Conservation (phyloP, 2,888 invertebrate species). For the Phoenoteleia sp. region DNA sequence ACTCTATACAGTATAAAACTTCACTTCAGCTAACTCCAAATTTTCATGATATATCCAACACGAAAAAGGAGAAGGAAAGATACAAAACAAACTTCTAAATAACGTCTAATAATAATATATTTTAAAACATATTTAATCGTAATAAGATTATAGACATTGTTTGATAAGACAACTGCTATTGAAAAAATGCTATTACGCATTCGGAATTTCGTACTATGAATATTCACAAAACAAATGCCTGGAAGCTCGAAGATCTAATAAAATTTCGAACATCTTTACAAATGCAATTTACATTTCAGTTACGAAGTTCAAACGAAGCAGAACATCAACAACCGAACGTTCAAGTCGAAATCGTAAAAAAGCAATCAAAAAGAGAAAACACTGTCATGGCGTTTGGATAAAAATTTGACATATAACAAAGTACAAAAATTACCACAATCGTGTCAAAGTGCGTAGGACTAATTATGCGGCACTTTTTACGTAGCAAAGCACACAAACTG, state of each 20-base stretch:
- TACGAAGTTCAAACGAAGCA: neutral
- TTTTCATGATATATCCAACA: too few species aligned
- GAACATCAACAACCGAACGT: neutral
- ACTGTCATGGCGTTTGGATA: constrained; percentile 17
- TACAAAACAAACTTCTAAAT: constrained; percentile 49
- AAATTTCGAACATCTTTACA: neutral
- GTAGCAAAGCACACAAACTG: constrained; percentile 11
- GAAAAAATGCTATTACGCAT: constrained; percentile 20
- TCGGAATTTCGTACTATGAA: constrained; percentile 23
- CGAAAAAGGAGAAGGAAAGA: neutral
- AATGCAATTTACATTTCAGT: neutral
- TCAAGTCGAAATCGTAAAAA: neutral
- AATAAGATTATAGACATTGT: constrained; percentile 85
- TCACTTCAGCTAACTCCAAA: too few species aligned
- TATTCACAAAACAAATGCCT: constrained; percentile 30
- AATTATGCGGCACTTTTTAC: neutral
- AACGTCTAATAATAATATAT: constrained; percentile 86
- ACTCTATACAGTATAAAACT: too few species aligned
- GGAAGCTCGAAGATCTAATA: constrained; percentile 48
- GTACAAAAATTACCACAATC: constrained; percentile 40
- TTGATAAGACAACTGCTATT: constrained; percentile 45
- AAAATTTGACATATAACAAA: constrained; percentile 43
- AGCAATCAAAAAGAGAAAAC: neutral
- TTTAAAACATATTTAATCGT: constrained; percentile 84
- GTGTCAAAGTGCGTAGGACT: constrained; percentile 12